Evolutionary conservation across 2,888 invertebrate species (phyloP).

Genomic region (Chaitophorus viminalis): DNA sequence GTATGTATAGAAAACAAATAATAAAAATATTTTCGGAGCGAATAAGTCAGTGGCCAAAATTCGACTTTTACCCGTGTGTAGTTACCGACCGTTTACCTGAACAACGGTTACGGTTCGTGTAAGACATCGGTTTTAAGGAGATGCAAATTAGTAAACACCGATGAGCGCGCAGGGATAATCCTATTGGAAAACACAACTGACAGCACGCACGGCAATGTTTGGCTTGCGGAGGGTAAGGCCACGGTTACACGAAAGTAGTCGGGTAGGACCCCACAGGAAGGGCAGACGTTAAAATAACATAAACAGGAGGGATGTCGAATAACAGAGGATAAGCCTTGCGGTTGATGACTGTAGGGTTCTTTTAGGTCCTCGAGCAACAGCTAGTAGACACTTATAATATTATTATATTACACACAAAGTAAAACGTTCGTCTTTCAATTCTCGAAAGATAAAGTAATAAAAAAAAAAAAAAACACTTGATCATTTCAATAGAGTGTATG

Average conservation of each 20-base stretch:
- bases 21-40: no score
- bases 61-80: background rate
- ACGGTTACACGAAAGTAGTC: background rate
- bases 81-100: background rate
- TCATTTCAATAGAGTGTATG: background rate
- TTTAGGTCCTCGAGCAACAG: conserved; percentile 37
- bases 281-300: conserved; percentile 53
- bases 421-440: background rate
- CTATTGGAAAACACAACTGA: conserved; percentile 46
- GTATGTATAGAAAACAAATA: no score
- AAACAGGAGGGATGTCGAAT: conserved; percentile 39
- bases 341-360: conserved; percentile 20
- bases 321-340: conserved; percentile 42
- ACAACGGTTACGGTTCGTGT: background rate
- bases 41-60: no score
- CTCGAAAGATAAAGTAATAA: background rate
- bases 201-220: conserved; percentile 35
- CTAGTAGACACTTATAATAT: conserved; percentile 19
- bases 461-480: background rate
- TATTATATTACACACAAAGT: conserved; percentile 11
- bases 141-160: conserved; percentile 43
- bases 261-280: conserved; percentile 39
- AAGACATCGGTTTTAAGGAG: background rate
- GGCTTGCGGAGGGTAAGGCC: background rate
- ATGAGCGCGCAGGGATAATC: conserved; percentile 42